These are phyloP conservation scores for Scaptomyza polygonia DNA, from an alignment of 2,888 invertebrate genomes.

Conservation along the genomic window DNA sequence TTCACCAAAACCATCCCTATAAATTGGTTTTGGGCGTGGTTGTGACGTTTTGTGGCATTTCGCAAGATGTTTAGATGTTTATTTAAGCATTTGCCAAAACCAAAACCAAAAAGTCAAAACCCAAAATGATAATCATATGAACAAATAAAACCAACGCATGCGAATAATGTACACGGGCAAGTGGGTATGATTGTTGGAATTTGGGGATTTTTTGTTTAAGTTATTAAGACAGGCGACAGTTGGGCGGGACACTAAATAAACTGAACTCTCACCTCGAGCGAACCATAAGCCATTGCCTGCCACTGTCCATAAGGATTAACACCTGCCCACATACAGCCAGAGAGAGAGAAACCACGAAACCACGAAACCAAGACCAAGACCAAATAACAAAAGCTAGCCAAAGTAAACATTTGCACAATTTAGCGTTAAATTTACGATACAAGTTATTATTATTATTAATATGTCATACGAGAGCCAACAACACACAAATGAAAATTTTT, in stretches of 20 bases:
- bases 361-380: background rate
- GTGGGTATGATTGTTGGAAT: too few relatives aligned
- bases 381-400: slow-evolving; percentile 56
- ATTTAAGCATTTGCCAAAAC: slow-evolving; percentile 23
- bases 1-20: background rate
- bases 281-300: slow-evolving; percentile 30
- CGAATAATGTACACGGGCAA: background rate
- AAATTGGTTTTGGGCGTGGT: slow-evolving; percentile 28
- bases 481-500: slow-evolving; percentile 9
- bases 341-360: background rate
- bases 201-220: background rate
- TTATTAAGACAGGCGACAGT: slow-evolving; percentile 45
- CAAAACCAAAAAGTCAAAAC: background rate
- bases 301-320: slow-evolving; percentile 35
- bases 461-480: slow-evolving; percentile 72
- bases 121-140: slow-evolving; percentile 11
- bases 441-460: slow-evolving; percentile 75
- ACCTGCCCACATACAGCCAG: slow-evolving; percentile 45
- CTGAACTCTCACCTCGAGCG: slow-evolving; percentile 70
- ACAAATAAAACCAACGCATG: slow-evolving; percentile 6
- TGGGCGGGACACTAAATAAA: slow-evolving; percentile 60
- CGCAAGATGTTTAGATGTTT: slow-evolving; percentile 1
- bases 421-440: slow-evolving; percentile 74
- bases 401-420: slow-evolving; percentile 64
- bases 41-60: slow-evolving; percentile 32